Evolutionary conservation across 1,140 invertebrate genomes (phyloP), one percentile per base, ranked within the genome.

Genomic region (Metaphire vulgaris): DNA sequence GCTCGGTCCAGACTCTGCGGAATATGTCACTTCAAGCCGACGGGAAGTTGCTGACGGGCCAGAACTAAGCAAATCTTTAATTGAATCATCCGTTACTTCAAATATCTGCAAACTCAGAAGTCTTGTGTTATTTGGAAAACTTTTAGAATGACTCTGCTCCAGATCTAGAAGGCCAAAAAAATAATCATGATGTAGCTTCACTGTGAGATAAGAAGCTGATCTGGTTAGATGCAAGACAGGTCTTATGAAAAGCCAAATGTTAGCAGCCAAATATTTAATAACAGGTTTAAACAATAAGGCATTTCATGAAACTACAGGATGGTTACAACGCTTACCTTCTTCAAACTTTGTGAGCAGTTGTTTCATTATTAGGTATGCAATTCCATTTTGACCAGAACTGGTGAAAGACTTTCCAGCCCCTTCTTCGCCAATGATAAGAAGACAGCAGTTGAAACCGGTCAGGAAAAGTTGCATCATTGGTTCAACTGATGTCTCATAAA

Each of bases 401-500:
- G 80, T 80, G 75, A 77, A 81, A 1, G 82, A 79, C 65, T 83
- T 84, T 26, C 83, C 83, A 2, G 81, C 73, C 12, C 82, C 83
- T 74, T 76, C 81, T 56, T 84, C 81, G 16, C 83, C 83, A 33
- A 77, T 79, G 1, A 84, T 74, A 26, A 84, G 64, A 6, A 83
- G 70, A 74, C 81, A 81, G 1, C 78, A 78, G 77, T 84, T 84
- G 75, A 79, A 83, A 12, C 83, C 81, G 30, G 80, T 77, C 74
- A 84, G 69, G 33, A 81, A 80, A 30, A 84, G 32, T 26, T 84
- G 80, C 33, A 83, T 33, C n/a, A 82, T 41, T 1, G 80, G 72
- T 34, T 82, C 79, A 32, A 83, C 78, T 21, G 80, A 79, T 26
- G 73, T 69, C 41, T 78, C 77, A 75, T 80, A 84, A 12, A 84